phyloP scores from a whole-genome alignment of 2,113 vertebrate species.

The Arenaria interpres region DNA sequence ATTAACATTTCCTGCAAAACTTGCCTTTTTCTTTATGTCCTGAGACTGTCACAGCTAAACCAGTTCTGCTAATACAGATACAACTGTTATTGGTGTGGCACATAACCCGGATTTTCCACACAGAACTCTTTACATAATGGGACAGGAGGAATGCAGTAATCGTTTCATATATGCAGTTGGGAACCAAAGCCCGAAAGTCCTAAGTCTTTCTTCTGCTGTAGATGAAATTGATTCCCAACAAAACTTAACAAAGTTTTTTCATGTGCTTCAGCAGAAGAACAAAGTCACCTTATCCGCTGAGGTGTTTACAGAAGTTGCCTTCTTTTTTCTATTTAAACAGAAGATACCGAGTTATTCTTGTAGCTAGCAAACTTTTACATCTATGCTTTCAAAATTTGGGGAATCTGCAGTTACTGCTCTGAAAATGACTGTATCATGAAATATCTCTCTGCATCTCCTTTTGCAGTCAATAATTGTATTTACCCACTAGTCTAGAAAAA shows the following conservation, averaged over 20 bases:
- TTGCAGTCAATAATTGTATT: background rate
- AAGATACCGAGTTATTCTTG: background rate
- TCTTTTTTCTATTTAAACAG: background rate
- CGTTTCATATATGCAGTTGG: background rate
- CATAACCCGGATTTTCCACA: background rate
- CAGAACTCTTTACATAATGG: background rate
- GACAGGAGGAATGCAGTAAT: background rate
- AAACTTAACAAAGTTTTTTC: background rate
- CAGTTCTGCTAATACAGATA: background rate
- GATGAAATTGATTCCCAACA: background rate
- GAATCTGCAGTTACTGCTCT: background rate
- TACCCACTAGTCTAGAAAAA: background rate
- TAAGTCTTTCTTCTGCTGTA: background rate
- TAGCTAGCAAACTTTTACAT: background rate
- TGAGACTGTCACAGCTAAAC: background rate
- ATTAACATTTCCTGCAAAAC: background rate
- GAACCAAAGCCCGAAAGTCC: background rate
- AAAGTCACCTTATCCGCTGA: background rate
- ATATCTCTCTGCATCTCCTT: background rate
- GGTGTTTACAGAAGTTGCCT: background rate
- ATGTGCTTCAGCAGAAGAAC: background rate
- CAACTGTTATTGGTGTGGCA: background rate
- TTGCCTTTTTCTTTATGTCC: background rate
- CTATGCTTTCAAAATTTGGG: background rate
- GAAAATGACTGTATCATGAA: background rate